phyloP scores from a whole-genome alignment of 2,797 vertebrate genomes.

The Pitangus sulphuratus region DNA sequence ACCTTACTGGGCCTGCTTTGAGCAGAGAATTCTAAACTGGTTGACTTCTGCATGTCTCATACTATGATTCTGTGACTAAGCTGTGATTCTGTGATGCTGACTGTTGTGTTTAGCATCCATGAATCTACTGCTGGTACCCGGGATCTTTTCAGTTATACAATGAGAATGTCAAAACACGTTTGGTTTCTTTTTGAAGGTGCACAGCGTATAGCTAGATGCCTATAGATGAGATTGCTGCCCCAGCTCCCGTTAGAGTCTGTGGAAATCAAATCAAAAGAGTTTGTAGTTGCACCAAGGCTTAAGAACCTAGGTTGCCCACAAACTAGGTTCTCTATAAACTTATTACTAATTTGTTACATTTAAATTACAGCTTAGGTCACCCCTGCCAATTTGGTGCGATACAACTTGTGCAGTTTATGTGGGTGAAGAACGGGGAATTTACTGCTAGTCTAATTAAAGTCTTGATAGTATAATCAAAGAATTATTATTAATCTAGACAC shows the following conservation, averaged over 20 bases:
- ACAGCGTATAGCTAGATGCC: background rate
- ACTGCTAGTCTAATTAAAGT: background rate
- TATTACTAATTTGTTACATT: background rate
- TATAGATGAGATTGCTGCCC: background rate
- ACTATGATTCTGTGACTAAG: background rate
- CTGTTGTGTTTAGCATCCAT: background rate
- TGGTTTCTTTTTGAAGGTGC: background rate
- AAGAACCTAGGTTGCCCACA: background rate
- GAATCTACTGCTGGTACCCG: background rate
- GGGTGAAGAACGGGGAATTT: background rate
- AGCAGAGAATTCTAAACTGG: background rate
- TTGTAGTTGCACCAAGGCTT: background rate
- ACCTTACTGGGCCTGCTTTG: background rate
- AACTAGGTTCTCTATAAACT: background rate
- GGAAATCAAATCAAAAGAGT: background rate
- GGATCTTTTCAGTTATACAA: background rate
- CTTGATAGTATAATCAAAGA: background rate
- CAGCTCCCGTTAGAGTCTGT: background rate
- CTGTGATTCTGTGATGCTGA: background rate
- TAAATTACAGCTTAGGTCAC: background rate
- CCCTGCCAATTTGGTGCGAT: background rate
- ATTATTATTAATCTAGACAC: background rate
- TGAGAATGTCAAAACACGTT: background rate
- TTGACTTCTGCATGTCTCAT: accelerated
- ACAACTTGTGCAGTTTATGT: background rate